Percentiles rank a stretch among this genome's conserved stretches.
Evolutionary conservation across 2,797 vertebrate genomes (phyloP).

Genomic region (Macropus fuliginosus): DNA sequence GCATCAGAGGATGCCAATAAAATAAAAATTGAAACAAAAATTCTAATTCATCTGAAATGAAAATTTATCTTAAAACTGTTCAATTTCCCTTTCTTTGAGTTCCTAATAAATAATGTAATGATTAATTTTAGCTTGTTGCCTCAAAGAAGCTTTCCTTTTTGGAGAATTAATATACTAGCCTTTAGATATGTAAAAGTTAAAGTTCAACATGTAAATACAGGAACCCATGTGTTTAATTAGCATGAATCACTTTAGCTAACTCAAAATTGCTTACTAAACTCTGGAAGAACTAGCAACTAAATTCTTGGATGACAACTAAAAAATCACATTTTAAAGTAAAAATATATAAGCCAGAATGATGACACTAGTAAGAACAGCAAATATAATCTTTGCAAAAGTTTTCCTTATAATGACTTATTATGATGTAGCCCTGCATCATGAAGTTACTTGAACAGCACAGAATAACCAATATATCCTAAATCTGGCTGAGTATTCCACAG

Average conservation of each 20-base stretch:
- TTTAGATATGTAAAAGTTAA: background rate
- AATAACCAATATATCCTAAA: background rate
- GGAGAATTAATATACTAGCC: background rate
- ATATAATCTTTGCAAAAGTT: background rate
- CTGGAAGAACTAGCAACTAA: constrained; percentile 11
- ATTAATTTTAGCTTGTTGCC: background rate
- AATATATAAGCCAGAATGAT: constrained; percentile 7
- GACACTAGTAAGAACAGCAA: background rate
- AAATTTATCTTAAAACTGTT: background rate
- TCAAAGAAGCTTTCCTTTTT: background rate
- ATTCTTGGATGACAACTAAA: constrained; percentile 10
- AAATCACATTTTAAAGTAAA: constrained; percentile 23
- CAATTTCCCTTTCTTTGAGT: background rate
- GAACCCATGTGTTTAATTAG: background rate
- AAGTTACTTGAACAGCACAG: background rate
- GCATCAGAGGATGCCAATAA: background rate
- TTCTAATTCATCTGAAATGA: background rate
- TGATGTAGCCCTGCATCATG: background rate
- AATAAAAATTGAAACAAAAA: background rate
- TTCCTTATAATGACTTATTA: background rate
- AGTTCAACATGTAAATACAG: constrained; percentile 8
- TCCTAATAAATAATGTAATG: background rate
- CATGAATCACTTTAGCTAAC: background rate
- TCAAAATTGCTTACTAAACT: background rate
- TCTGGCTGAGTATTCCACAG: background rate